phyloP scores from a whole-genome alignment of 2,797 vertebrate species.

The Anguilla pacifica region DNA sequence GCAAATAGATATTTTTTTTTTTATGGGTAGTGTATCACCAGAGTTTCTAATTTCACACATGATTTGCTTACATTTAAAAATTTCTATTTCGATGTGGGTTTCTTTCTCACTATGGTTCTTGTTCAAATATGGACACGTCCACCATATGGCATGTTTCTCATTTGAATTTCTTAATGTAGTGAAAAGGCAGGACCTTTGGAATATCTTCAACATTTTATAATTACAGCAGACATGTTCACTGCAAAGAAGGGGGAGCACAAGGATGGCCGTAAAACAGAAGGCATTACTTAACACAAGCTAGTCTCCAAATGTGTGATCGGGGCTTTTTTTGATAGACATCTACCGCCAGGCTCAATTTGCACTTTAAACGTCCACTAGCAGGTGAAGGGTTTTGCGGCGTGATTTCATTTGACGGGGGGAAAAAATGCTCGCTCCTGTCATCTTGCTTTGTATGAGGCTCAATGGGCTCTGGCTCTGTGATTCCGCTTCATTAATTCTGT shows the following conservation, averaged over 20 bases:
- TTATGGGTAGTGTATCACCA: slow-evolving; percentile 22
- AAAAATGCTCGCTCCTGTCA: not conserved
- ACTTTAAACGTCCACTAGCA: slow-evolving; percentile 11
- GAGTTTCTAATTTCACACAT: slow-evolving; percentile 38
- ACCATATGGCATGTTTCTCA: not conserved
- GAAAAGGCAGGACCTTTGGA: not conserved
- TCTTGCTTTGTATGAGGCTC: not conserved
- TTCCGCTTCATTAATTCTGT: not conserved
- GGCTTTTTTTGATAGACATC: not conserved
- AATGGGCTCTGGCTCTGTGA: not conserved
- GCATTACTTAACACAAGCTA: not conserved
- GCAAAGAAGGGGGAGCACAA: not conserved
- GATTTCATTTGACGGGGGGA: not conserved
- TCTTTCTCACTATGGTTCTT: slow-evolving; percentile 2
- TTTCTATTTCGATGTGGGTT: not conserved
- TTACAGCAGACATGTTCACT: slow-evolving; percentile 6
- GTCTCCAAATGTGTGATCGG: not conserved
- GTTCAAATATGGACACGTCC: not conserved
- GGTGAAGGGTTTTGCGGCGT: not conserved
- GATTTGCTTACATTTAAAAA: slow-evolving; percentile 32
- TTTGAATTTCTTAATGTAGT: not conserved
- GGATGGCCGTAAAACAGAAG: not conserved
- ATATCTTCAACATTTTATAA: not conserved
- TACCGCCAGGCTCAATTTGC: not conserved
- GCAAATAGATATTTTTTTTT: not conserved